phyloP scores from a whole-genome alignment of 2,888 invertebrate genomes.

The Chorisops tibialis region DNA sequence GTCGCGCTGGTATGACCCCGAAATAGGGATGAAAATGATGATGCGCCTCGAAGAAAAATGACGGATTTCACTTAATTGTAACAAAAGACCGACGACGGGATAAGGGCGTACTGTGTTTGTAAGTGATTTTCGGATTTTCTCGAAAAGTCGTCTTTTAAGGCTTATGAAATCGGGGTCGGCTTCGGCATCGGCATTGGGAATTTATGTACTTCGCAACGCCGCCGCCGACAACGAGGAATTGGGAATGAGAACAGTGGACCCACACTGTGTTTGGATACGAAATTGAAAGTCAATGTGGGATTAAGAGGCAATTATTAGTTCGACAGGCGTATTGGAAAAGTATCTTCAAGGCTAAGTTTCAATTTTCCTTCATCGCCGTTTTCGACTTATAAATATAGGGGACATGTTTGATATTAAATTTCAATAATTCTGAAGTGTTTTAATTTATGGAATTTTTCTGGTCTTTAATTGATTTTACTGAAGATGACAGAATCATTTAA shows the following conservation, averaged over 20 bases:
- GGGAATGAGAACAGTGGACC: neutral
- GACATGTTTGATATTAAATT: too few relatives aligned
- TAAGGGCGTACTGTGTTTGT: constrained; percentile 28
- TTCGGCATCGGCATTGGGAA: too few relatives aligned
- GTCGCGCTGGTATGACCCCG: neutral
- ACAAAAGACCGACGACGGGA: constrained; percentile 26
- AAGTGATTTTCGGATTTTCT: constrained; percentile 25
- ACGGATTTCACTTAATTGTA: constrained; percentile 32
- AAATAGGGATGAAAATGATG: constrained; percentile 9
- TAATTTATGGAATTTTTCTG: too few relatives aligned
- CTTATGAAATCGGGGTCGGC: too few relatives aligned
- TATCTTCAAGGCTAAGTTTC: constrained; percentile 12
- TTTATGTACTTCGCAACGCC: too few relatives aligned
- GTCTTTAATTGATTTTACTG: too few relatives aligned
- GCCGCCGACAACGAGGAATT: neutral
- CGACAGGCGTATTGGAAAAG: neutral
- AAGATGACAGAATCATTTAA: too few relatives aligned
- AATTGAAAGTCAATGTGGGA: neutral
- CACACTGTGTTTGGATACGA: constrained; percentile 1
- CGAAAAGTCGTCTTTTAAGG: neutral
- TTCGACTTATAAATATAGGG: neutral
- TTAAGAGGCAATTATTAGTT: constrained; percentile 18
- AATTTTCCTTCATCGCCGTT: constrained; percentile 10
- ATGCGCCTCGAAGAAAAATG: constrained; percentile 25
- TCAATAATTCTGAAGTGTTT: too few relatives aligned